Percentiles rank a stretch among this genome's conserved stretches.
Conservation (phyloP, 2,113 vertebrate species). For the Cichladusa arquata region DNA sequence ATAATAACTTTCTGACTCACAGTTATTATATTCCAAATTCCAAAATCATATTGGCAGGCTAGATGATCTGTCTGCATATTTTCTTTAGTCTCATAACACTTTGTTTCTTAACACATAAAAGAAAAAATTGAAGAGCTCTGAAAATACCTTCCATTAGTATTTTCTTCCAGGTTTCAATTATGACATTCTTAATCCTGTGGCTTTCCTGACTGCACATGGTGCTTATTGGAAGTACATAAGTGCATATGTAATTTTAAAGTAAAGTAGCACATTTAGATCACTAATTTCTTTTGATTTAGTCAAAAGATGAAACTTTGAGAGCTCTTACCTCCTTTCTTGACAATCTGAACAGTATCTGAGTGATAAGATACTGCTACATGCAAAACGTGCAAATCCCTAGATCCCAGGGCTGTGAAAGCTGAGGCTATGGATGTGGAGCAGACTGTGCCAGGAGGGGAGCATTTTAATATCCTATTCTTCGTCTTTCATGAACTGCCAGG, state of each 20-base stretch:
- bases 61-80: neutral
- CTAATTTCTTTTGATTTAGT: neutral
- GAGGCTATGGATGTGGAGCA: neutral
- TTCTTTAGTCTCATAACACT: neutral
- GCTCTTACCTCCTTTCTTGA: neutral
- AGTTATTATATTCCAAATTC: neutral
- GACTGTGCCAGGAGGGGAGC: neutral
- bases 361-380: neutral
- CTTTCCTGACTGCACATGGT: neutral
- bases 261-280: neutral
- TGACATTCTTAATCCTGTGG: neutral
- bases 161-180: neutral
- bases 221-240: neutral
- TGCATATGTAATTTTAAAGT: neutral
- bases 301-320: neutral
- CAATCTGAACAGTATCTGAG: neutral
- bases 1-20: neutral
- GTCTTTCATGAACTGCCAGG: neutral
- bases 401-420: neutral
- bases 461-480: neutral
- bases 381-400: neutral
- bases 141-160: neutral
- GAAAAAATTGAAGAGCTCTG: neutral
- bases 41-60: neutral
- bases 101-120: neutral